Evolutionary conservation across 2,888 invertebrate genomes (phyloP), one percentile per base, ranked within the genome.

Genomic region (Chymomyza procnemis): DNA sequence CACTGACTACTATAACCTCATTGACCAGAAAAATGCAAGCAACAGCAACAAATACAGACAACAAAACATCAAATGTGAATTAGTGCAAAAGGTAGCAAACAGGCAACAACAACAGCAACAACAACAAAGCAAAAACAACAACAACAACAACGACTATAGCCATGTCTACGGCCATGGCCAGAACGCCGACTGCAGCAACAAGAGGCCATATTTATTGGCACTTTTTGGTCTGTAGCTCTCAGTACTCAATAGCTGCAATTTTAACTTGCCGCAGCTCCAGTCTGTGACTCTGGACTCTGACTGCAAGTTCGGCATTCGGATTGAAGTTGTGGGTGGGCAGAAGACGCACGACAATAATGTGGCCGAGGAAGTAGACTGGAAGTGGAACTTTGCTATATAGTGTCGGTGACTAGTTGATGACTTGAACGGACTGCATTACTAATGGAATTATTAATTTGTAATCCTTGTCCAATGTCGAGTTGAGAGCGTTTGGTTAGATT

Each of bases 61-160:
- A 88, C 88, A 86, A 82, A 88, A 84, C 84, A 84, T 84, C 83
- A 84, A 84, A 88, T 88, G 84, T 84, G 88, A 84, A 84, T 84
- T 84, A 84, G 84, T 88, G 84, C 85, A 85, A 69, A 78, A 88
- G 81, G 84, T 87, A 77, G 82, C 79, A 67, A 64, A 68, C 50
- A 50, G 50, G 22, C 60, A 60, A 30, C 48, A 48, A 22, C 9
- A 12, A 26, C 41, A 41, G 46, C 58, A n/a, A n/a, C n/a, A 26
- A 26, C 6, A 26, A 22, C 4, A 22, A 2, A 22, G 22, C 22
- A 22, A 22, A 22, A 0, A 50, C 60, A 22, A 41, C 30, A 60
- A 47, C 16, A 19, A 4, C 50, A 60, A 30, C 50, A 12, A 60
- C 50, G 48, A 60, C 30, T n/a, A n/a, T 52, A 48, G 48, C 48